Conservation (phyloP, 2,797 vertebrate genomes). For the Orestias chungarensis region DNA sequence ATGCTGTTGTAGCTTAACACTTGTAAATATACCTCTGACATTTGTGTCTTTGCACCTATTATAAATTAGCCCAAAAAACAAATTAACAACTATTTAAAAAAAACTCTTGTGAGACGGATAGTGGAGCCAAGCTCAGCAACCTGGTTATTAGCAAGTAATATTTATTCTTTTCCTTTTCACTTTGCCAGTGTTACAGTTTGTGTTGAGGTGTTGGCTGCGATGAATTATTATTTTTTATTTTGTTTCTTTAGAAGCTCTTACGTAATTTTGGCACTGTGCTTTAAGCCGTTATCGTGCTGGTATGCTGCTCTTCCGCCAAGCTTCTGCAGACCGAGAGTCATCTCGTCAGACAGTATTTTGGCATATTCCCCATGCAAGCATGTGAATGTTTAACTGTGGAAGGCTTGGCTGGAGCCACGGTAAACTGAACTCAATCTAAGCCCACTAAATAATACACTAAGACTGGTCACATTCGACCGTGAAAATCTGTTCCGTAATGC, state of each 20-base stretch:
- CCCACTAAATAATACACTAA: neutral
- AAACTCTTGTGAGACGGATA: neutral
- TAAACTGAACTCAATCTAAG: neutral
- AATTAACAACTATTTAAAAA: neutral
- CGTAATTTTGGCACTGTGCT: slow-evolving; percentile 2
- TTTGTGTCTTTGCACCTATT: neutral
- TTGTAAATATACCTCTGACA: neutral
- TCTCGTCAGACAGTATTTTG: slow-evolving; percentile 11
- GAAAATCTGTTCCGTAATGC: slow-evolving; percentile 1
- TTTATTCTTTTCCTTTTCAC: neutral
- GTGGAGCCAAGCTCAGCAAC: neutral
- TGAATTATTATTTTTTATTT: neutral
- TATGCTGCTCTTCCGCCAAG: neutral
- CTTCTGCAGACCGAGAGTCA: neutral
- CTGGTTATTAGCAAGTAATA: neutral
- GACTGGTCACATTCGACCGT: neutral
- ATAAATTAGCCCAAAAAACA: neutral
- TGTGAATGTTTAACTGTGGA: neutral
- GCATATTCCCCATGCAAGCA: slow-evolving; percentile 13
- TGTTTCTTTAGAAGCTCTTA: slow-evolving; percentile 3
- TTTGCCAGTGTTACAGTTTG: neutral
- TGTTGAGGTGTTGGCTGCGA: neutral
- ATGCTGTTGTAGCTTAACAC: neutral
- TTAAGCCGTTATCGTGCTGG: neutral
- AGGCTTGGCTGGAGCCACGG: neutral